A percentile compares a stretch with the other conserved stretches of the same genome.
Evolutionary conservation across 1,140 invertebrate species (phyloP).

Genomic region (Theocolax elegans): DNA sequence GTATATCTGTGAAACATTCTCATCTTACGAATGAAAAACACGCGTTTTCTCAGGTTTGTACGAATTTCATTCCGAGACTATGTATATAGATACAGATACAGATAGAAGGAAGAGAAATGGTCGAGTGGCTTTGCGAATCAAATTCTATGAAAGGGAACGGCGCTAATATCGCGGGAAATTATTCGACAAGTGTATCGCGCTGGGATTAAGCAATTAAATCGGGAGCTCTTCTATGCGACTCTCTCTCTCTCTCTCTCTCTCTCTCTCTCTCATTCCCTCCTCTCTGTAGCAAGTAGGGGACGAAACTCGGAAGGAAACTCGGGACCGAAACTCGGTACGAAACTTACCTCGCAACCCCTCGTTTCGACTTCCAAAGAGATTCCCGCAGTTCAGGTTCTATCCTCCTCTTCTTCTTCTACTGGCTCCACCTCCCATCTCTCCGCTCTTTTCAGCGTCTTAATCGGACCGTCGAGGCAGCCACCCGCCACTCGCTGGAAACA

Average conservation of each 20-base stretch:
- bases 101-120: no score
- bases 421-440: background rate
- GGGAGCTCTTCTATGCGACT: slow-evolving; percentile 36
- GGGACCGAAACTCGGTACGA: background rate
- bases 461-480: background rate
- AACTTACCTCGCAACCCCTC: slow-evolving; percentile 52
- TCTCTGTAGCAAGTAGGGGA: no score
- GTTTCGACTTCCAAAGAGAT: slow-evolving; percentile 43
- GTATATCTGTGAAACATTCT: no score
- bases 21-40: no score
- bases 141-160: no score
- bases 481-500: slow-evolving; percentile 6
- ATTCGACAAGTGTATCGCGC: slow-evolving; percentile 45
- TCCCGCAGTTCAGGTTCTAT: slow-evolving; percentile 6
- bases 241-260: no score
- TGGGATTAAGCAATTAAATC: slow-evolving; percentile 42
- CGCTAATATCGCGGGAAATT: slow-evolving; percentile 42
- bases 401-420: background rate
- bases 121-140: background rate
- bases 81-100: no score
- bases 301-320: no score
- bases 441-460: slow-evolving; percentile 7
- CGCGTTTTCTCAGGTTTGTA: no score
- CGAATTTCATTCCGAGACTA: no score
- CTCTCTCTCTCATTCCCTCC: no score